Percentiles rank a stretch among this genome's conserved stretches.
These are phyloP conservation scores for Nycticorax nycticorax DNA, from an alignment of 2,113 vertebrate genomes.

Conservation along the genomic window DNA sequence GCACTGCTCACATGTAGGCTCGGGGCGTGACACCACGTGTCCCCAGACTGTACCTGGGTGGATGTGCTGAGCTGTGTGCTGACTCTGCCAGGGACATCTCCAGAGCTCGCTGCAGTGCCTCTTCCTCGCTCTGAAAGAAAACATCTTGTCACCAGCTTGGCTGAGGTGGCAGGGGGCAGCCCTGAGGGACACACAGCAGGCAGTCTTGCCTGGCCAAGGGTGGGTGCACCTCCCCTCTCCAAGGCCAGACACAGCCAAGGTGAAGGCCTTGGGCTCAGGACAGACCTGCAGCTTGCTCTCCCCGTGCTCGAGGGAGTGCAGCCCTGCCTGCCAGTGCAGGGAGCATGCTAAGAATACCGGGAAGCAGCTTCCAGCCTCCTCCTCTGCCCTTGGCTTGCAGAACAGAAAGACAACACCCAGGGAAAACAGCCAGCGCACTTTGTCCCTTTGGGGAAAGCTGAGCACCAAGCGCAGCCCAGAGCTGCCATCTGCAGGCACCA, in stretches of 20 bases:
- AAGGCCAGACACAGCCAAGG: not conserved
- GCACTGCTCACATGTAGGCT: not conserved
- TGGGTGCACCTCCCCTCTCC: not conserved
- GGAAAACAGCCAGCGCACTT: not conserved
- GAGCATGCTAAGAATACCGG: not conserved
- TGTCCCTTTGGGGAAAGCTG: not conserved
- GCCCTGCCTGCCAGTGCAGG: not conserved
- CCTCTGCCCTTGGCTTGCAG: not conserved
- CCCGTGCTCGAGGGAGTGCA: not conserved
- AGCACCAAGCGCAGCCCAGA: not conserved
- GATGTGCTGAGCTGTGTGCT: constrained; percentile 47
- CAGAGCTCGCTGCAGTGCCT: constrained; percentile 92
- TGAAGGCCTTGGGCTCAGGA: not conserved
- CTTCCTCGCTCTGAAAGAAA: constrained; percentile 88
- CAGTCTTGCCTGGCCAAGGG: not conserved
- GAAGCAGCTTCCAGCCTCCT: not conserved
- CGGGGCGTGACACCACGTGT: not conserved
- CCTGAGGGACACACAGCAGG: rapidly evolving
- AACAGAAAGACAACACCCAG: not conserved
- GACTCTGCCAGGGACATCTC: constrained; percentile 93
- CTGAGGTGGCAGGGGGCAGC: not conserved
- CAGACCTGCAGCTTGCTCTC: not conserved
- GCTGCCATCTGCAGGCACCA: not conserved
- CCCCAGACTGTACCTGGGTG: constrained; percentile 70
- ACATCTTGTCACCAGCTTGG: not conserved